phyloP scores from a whole-genome alignment of 2,113 vertebrate genomes.

The human (Homo sapiens) region DNA sequence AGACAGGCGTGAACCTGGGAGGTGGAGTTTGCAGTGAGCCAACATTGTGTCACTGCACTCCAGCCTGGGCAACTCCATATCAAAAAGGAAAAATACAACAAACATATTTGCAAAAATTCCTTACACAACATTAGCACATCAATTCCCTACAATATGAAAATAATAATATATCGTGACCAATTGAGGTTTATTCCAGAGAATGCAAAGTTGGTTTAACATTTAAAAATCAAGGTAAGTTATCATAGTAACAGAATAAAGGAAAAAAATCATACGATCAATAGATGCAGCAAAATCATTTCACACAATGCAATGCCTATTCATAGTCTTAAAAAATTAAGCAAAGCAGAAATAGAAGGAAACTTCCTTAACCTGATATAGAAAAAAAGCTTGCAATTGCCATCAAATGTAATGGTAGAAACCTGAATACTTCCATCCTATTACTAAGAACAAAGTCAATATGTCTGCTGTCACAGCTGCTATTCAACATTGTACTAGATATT shows the following conservation, averaged over 20 bases:
- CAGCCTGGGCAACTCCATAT: too few species aligned
- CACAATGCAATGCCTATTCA: not conserved
- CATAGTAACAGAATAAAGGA: not conserved
- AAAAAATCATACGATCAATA: not conserved
- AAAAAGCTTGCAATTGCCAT: not conserved
- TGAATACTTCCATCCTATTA: not conserved
- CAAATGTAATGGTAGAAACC: not conserved
- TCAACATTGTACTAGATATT: not conserved
- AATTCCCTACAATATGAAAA: not conserved
- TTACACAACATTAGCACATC: not conserved
- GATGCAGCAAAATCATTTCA: not conserved
- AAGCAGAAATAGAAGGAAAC: not conserved
- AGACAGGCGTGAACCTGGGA: too few species aligned
- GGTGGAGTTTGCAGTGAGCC: too few species aligned
- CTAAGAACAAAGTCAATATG: not conserved
- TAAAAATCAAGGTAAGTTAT: not conserved
- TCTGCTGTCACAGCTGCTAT: not conserved
- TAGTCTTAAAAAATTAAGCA: not conserved
- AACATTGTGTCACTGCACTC: too few species aligned
- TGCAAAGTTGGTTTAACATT: not conserved
- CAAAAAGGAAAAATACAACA: not conserved
- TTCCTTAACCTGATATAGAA: not conserved
- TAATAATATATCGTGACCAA: not conserved
- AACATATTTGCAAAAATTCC: not conserved
- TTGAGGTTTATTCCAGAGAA: not conserved